Evolutionary conservation across 2,888 invertebrate species (phyloP).

Genomic region (Brenthis daphne): DNA sequence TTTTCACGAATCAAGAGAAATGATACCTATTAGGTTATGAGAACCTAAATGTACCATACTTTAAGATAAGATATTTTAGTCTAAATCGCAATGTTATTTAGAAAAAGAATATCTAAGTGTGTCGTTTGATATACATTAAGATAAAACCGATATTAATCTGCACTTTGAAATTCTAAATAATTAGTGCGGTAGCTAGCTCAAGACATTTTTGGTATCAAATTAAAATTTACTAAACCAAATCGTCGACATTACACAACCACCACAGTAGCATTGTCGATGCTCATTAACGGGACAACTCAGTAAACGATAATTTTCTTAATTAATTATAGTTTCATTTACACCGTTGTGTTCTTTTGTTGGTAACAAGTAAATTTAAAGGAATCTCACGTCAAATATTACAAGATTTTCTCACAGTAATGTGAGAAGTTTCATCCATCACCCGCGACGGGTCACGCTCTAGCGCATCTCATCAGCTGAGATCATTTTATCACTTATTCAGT

Average conservation of each 20-base stretch:
- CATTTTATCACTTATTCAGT: conserved; percentile 17
- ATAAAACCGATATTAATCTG: conserved; percentile 29
- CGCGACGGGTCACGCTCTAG: conserved; percentile 45
- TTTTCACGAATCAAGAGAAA: conserved; percentile 42
- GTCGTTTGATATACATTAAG: conserved; percentile 43
- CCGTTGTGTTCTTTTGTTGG: conserved; percentile 31
- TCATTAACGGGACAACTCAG: conserved; percentile 23
- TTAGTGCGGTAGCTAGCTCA: conserved; percentile 19
- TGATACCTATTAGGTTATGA: conserved; percentile 36
- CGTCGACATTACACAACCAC: background rate
- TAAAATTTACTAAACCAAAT: background rate
- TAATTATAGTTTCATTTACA: conserved; percentile 26
- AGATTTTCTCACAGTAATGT: conserved; percentile 51
- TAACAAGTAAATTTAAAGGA: conserved; percentile 26
- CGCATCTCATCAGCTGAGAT: conserved; percentile 37
- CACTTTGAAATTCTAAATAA: conserved; percentile 28
- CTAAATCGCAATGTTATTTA: no score
- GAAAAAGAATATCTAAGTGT: conserved; percentile 36
- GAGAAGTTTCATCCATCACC: conserved; percentile 46
- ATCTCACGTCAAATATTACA: conserved; percentile 42
- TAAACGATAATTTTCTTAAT: conserved; percentile 24
- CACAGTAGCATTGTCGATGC: background rate
- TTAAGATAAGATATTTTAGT: conserved; percentile 27
- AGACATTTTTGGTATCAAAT: conserved; percentile 3
- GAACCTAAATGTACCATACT: conserved; percentile 37